These are phyloP conservation scores for Rhabdomys dilectus DNA, from an alignment of 2,113 vertebrate genomes.

Conservation along the genomic window DNA sequence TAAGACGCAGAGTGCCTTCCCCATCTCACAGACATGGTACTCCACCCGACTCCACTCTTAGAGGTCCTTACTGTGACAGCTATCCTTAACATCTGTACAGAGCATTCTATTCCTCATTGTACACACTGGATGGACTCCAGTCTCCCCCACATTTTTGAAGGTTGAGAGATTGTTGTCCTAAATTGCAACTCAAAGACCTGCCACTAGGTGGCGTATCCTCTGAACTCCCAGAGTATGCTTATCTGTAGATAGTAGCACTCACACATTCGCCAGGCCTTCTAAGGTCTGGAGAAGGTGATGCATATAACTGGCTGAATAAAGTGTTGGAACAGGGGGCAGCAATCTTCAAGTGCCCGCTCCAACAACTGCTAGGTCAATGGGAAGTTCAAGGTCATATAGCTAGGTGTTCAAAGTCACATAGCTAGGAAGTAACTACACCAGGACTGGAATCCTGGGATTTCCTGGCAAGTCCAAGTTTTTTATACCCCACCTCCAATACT, in stretches of 20 bases:
- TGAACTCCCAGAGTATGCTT: background rate
- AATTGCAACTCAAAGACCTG: background rate
- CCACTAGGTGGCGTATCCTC: background rate
- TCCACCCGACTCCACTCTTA: background rate
- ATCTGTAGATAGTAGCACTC: background rate
- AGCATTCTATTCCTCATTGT: background rate
- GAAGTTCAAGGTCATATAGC: slow-evolving; percentile 75
- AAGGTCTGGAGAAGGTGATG: slow-evolving; percentile 45
- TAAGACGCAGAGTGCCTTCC: background rate
- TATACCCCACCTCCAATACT: background rate
- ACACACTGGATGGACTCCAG: background rate
- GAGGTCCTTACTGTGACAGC: background rate
- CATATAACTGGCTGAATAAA: background rate
- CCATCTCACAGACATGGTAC: background rate
- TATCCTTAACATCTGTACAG: background rate
- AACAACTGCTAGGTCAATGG: background rate
- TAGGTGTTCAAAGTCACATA: slow-evolving; percentile 75
- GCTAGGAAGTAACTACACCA: slow-evolving; percentile 42
- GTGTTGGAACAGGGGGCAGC: background rate
- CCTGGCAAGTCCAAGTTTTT: slow-evolving; percentile 17
- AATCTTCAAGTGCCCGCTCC: slow-evolving; percentile 58
- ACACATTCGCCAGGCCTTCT: background rate
- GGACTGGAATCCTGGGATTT: slow-evolving; percentile 31
- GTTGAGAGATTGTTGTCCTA: background rate
- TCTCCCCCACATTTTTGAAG: background rate